Base-by-base conservation (phyloP, 2,888 invertebrate species). In the Machimus atricapillus region DNA sequence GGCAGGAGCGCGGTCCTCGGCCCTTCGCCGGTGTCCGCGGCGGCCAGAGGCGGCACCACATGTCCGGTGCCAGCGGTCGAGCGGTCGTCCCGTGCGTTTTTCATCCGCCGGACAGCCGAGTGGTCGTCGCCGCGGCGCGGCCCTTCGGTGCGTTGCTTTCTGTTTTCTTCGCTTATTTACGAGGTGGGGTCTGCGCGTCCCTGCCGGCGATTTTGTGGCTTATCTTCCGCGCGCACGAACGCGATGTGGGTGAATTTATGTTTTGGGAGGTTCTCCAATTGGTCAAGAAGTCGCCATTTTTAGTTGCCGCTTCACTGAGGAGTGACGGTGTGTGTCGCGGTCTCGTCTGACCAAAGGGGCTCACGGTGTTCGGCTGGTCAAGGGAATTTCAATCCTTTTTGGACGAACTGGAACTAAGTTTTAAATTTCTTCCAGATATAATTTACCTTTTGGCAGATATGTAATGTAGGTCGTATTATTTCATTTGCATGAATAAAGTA, bases 231-330 rank as follows among this genome's bases (percentile, higher is more conserved):
- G 52, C 37, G 56, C 66, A 83, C 58, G 58, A 66, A 66, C 37
- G 37, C 19, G 66, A 83, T 66, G 82, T 83, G 66, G 82, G 82
- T 83, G 82, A 83, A 83, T 83, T 83, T 83, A 83, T 83, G 40
- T 83, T 66, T 83, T 23, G 12, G 37, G 23, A 66, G 34, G 66
- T 58, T 83, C 66, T 83, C 82, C 82, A 66, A 83, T 83, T 83
- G 82, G 82, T 83, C 66, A 66, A 40, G 40, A 19, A 37, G 66
- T 66, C 82, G 82, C 82, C 82, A 83, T 83, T 83, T 83, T 58
- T 66, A 83, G 9, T 23, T 66, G 34, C 58, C 14, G 66, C 31
- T 23, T 37, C 23, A 40, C 40, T 37, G 56, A 66, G 40, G 58
- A 40, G 58, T 82, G 34, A 56, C 19, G n/a, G 58, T 19, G 34